Conservation (phyloP, 2,113 vertebrate genomes). For the Antechinus stuartii region DNA sequence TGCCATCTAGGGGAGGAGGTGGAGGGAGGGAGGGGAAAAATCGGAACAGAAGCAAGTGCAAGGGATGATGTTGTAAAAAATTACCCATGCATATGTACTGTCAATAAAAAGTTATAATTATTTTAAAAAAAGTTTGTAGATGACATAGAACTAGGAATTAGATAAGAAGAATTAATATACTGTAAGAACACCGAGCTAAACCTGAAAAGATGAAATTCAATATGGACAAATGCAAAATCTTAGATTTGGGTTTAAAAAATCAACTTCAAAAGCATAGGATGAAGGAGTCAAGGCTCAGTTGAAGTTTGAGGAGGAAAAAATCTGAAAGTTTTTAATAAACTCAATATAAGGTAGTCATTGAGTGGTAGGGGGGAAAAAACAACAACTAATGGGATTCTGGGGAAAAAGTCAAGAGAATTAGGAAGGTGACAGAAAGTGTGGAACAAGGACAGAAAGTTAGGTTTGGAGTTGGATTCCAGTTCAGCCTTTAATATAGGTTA, state of each 20-base stretch:
- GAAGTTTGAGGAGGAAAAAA: neutral
- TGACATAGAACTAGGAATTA: neutral
- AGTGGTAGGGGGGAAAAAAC: no score
- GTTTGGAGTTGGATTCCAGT: neutral
- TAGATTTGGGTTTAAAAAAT: neutral
- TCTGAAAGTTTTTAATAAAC: neutral
- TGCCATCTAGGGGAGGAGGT: no score
- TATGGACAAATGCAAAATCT: neutral
- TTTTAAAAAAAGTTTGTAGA: neutral
- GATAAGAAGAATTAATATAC: neutral
- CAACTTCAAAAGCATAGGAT: neutral
- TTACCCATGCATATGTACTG: no score
- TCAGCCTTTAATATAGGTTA: neutral
- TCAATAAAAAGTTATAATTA: no score
- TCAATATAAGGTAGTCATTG: neutral
- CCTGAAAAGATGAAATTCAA: neutral
- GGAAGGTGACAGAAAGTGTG: neutral
- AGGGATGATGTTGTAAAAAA: no score
- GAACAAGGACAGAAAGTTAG: neutral
- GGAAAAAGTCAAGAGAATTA: neutral
- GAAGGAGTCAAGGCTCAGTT: neutral
- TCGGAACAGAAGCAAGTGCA: no score
- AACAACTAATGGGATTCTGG: neutral
- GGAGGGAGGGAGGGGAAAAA: no score
- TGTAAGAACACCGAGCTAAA: neutral